Conservation (phyloP, 92 coral and sea anemone species). For the Porites cylindrica region DNA sequence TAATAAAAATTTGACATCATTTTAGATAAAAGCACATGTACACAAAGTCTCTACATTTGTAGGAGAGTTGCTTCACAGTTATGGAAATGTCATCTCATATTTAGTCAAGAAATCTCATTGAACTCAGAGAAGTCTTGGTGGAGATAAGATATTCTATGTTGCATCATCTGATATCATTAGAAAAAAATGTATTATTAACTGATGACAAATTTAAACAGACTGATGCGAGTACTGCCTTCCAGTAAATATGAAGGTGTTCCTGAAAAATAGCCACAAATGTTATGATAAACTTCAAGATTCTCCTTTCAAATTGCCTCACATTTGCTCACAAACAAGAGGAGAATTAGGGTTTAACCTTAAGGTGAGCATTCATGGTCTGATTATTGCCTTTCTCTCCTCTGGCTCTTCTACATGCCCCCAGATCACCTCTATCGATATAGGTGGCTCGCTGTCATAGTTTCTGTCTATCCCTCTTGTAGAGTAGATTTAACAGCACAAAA, state of each 20-base stretch:
- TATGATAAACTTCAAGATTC: not conserved
- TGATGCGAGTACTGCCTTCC: not conserved
- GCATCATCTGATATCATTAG: slow-evolving; percentile 68
- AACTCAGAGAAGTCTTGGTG: slow-evolving; percentile 83
- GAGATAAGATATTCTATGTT: slow-evolving; percentile 73
- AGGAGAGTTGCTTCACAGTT: not conserved
- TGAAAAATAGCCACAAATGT: too few relatives aligned
- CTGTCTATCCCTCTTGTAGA: too few relatives aligned
- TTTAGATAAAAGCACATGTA: not conserved
- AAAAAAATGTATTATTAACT: slow-evolving; percentile 11
- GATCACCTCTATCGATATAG: too few relatives aligned
- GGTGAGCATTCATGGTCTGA: too few relatives aligned
- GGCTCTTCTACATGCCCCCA: too few relatives aligned
- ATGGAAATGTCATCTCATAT: slow-evolving; percentile 54
- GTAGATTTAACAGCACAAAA: too few relatives aligned
- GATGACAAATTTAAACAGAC: not conserved
- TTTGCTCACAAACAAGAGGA: too few relatives aligned
- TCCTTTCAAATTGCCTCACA: not conserved
- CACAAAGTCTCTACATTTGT: not conserved
- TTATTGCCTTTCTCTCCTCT: too few relatives aligned
- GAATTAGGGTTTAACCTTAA: too few relatives aligned
- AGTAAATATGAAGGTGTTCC: too few relatives aligned
- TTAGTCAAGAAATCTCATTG: slow-evolving; percentile 82
- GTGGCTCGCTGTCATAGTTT: too few relatives aligned
- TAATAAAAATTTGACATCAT: too few relatives aligned